Percentiles rank a stretch among this genome's conserved stretches.
Conservation (phyloP, 2,888 invertebrate species). For the Conchocele bisecta region DNA sequence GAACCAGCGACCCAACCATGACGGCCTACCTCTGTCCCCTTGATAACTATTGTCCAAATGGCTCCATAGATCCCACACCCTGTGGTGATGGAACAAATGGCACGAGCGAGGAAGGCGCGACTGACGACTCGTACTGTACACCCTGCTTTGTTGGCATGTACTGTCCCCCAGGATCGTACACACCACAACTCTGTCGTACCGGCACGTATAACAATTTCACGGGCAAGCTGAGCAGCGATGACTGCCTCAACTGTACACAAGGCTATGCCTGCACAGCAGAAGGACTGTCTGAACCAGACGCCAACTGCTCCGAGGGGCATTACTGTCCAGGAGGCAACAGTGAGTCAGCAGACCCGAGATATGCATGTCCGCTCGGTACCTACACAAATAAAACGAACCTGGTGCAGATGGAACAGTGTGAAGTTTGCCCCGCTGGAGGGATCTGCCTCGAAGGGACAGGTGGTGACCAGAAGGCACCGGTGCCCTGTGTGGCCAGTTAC, state of each 20-base stretch:
- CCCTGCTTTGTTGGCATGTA: slow-evolving; percentile 67
- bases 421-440: slow-evolving; percentile 65
- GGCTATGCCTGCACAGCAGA: slow-evolving; percentile 76
- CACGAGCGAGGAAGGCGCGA: slow-evolving; percentile 78
- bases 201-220: slow-evolving; percentile 76
- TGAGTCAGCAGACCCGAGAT: slow-evolving; percentile 73
- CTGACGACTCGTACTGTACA: slow-evolving; percentile 71
- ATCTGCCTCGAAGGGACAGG: slow-evolving; percentile 79
- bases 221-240: slow-evolving; percentile 51
- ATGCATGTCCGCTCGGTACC: slow-evolving; percentile 79
- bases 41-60: slow-evolving; percentile 75
- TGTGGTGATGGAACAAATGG: slow-evolving; percentile 78
- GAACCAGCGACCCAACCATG: slow-evolving; percentile 73
- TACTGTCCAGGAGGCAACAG: slow-evolving; percentile 80
- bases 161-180: slow-evolving; percentile 65
- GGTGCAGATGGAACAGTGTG: slow-evolving; percentile 76
- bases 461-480: slow-evolving; percentile 78
- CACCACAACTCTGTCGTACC: slow-evolving; percentile 72
- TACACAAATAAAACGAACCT: slow-evolving; percentile 78
- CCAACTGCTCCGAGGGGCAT: slow-evolving; percentile 77
- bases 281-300: slow-evolving; percentile 74
- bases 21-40: slow-evolving; percentile 76
- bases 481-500: slow-evolving; percentile 76
- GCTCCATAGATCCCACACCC: slow-evolving; percentile 60
- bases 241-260: slow-evolving; percentile 73